Base-by-base conservation (phyloP, 2,888 invertebrate genomes). In the Cheilosia pagana region DNA sequence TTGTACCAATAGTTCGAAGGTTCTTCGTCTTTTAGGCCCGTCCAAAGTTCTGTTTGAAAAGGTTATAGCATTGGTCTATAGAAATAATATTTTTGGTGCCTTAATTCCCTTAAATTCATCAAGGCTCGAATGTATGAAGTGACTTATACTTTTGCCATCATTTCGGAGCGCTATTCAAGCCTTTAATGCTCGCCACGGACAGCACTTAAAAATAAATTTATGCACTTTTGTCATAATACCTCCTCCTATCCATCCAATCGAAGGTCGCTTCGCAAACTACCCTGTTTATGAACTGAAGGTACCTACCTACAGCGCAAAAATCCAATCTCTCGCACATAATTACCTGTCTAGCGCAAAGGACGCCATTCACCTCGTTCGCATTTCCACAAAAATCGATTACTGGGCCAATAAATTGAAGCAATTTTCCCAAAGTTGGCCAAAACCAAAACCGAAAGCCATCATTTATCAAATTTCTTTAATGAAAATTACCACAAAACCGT, bases 401-500 rank as follows among this genome's bases (percentile, higher is more conserved):
- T 45, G 45, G 25, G 41, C 23, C 71, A 55, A 71, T 63, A 79
- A 67, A 67, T 60, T 50, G 39, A 59, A 60, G 43, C 57, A 39
- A 72, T 72, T 74, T 74, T 35, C 35, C 55, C 72, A 59, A 52
- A 57, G 31, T 71, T 59, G 4, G 48, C 41, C 72, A 68, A 55
- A 71, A 63, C 31, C 28, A 53, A 53, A 39, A 41, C 59, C 21
- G 45, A 70, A 59, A 65, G 59, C 50, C 57, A 63, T 62, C 75
- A 28, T 76, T 50, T 55, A 75, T 67, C 65, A 65, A 41, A 68
- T 60, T 74, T 63, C 48, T 60, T 63, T 65, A 43, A 72, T 62
- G 50, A 72, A 63, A 59, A 62, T 60, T 70, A 60, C 45, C 39
- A 60, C 65, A 65, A 25, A 55, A 10, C 59, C 50, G 21, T 57